These are phyloP conservation scores for Calypte anna DNA, from an alignment of 2,113 vertebrate species.

Conservation along the genomic window DNA sequence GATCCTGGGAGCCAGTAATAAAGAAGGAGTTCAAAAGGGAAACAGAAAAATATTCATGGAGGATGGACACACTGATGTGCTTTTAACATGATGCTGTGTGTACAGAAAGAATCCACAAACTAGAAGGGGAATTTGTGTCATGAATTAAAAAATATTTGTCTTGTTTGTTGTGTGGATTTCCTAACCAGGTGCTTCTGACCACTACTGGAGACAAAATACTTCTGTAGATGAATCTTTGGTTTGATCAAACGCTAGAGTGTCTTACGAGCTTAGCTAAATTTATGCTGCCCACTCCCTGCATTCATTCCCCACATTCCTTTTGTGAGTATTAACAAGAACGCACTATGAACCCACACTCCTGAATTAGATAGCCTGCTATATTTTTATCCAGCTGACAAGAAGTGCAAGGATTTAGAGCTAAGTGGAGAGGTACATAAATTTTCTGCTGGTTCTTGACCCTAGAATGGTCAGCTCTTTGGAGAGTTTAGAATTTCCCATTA, in stretches of 20 bases:
- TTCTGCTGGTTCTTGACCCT: background rate
- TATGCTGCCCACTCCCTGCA: accelerated
- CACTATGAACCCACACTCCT: background rate
- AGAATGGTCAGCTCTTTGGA: background rate
- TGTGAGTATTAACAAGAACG: background rate
- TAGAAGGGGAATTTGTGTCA: background rate
- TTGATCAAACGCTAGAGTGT: background rate
- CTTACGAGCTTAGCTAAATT: background rate
- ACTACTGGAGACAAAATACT: background rate
- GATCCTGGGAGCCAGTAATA: background rate
- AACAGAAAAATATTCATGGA: background rate
- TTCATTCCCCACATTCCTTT: background rate
- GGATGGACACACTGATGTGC: background rate
- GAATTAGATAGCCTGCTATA: background rate
- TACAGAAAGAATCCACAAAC: background rate
- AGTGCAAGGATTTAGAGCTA: background rate
- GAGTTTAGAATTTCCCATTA: background rate
- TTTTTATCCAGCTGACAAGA: background rate
- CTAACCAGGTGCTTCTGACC: background rate
- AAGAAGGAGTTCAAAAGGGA: background rate
- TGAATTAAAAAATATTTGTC: background rate
- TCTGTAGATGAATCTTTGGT: background rate
- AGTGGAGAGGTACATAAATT: accelerated
- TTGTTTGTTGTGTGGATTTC: background rate
- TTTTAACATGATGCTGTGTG: background rate